Percentiles rank a stretch among this genome's conserved stretches.
These are phyloP conservation scores for Dryas iulia DNA, from an alignment of 1,140 invertebrate species.

Conservation along the genomic window DNA sequence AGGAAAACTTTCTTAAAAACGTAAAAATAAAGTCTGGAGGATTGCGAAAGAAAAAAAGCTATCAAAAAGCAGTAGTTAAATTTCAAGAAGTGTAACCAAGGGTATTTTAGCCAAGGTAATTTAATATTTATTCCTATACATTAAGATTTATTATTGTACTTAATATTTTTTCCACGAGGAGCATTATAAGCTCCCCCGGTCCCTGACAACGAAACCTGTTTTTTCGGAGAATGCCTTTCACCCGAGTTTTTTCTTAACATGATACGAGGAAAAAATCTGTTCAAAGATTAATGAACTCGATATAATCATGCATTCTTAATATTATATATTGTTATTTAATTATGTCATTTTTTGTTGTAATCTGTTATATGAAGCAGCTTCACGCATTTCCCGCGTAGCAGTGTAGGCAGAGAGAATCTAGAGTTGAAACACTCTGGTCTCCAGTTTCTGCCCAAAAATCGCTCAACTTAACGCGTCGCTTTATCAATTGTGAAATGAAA, in stretches of 20 bases:
- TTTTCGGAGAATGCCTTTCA: conserved; percentile 53
- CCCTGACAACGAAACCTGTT: conserved; percentile 52
- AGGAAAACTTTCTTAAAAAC: background rate
- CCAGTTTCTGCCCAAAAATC: too few relatives aligned
- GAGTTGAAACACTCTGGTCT: too few relatives aligned
- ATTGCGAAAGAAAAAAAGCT: background rate
- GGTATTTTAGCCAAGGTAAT: background rate
- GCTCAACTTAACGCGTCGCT: too few relatives aligned
- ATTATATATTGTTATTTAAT: background rate
- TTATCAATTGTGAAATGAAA: too few relatives aligned
- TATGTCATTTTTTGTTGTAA: background rate
- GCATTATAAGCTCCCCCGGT: conserved; percentile 37
- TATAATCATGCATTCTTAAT: background rate
- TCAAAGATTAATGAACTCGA: conserved; percentile 19
- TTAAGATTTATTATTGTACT: background rate
- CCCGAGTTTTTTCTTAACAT: conserved; percentile 43
- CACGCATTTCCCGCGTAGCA: too few relatives aligned
- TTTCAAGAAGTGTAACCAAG: background rate
- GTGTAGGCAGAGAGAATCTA: too few relatives aligned
- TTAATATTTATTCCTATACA: background rate
- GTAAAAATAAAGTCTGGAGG: background rate
- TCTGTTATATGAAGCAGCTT: background rate
- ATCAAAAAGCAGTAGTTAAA: background rate
- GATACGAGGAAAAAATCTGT: conserved; percentile 39
- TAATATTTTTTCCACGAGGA: background rate